Evolutionary conservation across 2,113 vertebrate genomes (phyloP), one percentile per base, ranked within the genome.

Genomic region (Oreochromis niloticus): DNA sequence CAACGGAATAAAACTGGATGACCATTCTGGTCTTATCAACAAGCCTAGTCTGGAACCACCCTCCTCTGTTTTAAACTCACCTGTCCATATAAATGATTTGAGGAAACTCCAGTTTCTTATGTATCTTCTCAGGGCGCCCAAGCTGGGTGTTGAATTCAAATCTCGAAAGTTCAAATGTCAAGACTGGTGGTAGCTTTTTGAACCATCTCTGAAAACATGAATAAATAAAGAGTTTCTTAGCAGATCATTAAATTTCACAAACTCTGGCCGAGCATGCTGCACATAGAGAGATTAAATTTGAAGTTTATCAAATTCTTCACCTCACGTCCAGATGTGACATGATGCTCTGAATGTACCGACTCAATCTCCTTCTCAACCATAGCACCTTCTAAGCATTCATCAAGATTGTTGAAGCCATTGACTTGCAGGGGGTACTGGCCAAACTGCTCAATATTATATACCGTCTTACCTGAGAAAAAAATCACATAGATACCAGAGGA

Each of bases 401-500:
- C 97, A 95, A 99, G 93, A 95, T 99, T 98, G 80, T 85, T 97
- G 94, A 98, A 99, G 66, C 98, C 98, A 1, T 99, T 99, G 48
- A 99, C 99, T 95, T 98, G 98, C 39, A 99, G 97, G 24, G 99
- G 99, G 85, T 99, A 99, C 96, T 99, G 99, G 36, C 99, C 99
- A 80, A 99, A 99, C 90, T 98, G 97, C 96, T 99, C 98, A 1
- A 97, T 97, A 90, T 98, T 99, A 91, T 96, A 98, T 84, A 98
- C 96, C 3, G 95, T 95, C 82, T 98, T 98, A 86, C 97, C 98
- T 99, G 89, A 71, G 57, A 68, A 68, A 94, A 10, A 84, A 78
- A 16, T 24, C 73, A 78, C 73, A 16, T 11, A 85, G 3, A 85
- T 2, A 34, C 10, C 54, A 7, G 75, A 68, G 14, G 55, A n/a